A percentile compares a stretch with the other conserved stretches of the same genome.
Evolutionary conservation across 2,113 vertebrate species (phyloP).

Genomic region (Arizona elegans): DNA sequence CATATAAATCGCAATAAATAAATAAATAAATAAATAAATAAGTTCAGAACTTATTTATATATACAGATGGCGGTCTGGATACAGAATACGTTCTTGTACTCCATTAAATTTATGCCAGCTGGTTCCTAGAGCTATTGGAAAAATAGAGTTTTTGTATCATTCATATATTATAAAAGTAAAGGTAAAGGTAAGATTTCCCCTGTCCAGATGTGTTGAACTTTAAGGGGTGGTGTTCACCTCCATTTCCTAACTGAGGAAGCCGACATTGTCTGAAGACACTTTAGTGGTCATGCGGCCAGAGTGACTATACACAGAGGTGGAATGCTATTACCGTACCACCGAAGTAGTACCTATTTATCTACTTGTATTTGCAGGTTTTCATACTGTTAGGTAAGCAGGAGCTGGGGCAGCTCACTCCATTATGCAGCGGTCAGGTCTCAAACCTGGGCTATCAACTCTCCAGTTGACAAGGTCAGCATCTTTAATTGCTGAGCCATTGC

Average conservation of each 20-base stretch:
- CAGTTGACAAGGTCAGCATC: not conserved
- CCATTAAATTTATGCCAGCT: not conserved
- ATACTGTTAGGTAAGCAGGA: not conserved
- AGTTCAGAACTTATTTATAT: not conserved
- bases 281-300: not conserved
- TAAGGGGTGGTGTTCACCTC: not conserved
- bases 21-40: too few relatives aligned
- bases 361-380: not conserved
- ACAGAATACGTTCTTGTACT: not conserved
- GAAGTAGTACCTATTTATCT: not conserved
- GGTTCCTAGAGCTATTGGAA: not conserved
- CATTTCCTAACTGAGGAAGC: not conserved
- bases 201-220: not conserved
- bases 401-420: not conserved
- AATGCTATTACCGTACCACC: not conserved
- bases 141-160: not conserved
- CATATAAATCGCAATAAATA: too few relatives aligned
- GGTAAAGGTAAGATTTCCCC: not conserved
- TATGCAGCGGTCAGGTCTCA: not conserved
- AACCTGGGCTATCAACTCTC: not conserved
- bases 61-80: not conserved
- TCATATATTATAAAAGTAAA: not conserved
- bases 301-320: not conserved
- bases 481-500: not conserved
- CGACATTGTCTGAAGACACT: not conserved